Percentiles rank a stretch among this genome's conserved stretches.
phyloP scores from a whole-genome alignment of 2,888 invertebrate species.

The Mesorhabditis sp. region DNA sequence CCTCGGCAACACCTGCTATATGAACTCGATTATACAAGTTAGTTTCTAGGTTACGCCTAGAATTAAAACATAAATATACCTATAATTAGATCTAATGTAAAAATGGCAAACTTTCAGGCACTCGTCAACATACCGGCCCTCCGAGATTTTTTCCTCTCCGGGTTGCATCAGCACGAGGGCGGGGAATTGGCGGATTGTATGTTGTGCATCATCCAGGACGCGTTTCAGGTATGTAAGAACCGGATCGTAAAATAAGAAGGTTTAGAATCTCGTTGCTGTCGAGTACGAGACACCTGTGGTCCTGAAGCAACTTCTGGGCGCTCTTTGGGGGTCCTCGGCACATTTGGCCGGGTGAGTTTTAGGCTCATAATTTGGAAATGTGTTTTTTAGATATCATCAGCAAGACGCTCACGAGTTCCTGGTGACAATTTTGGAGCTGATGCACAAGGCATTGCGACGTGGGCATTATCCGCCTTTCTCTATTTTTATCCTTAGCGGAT shows the following conservation, averaged over 20 bases:
- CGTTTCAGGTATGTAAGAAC: slow-evolving; percentile 73
- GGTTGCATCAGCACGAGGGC: slow-evolving; percentile 76
- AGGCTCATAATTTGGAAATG: slow-evolving; percentile 63
- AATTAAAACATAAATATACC: too few relatives aligned
- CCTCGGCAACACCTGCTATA: slow-evolving; percentile 93
- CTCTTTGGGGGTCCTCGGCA: slow-evolving; percentile 93
- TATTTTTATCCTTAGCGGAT: slow-evolving; percentile 5
- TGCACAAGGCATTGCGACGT: slow-evolving; percentile 32
- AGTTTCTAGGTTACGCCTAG: slow-evolving; percentile 61
- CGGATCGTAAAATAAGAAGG: not conserved
- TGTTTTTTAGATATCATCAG: slow-evolving; percentile 72
- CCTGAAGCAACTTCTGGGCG: slow-evolving; percentile 80
- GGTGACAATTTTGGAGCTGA: slow-evolving; percentile 74
- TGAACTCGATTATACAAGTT: slow-evolving; percentile 77
- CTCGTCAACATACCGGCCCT: slow-evolving; percentile 89
- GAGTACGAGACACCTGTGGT: slow-evolving; percentile 69
- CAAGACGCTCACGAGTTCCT: slow-evolving; percentile 99
- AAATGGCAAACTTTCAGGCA: slow-evolving; percentile 68
- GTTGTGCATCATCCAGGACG: slow-evolving; percentile 87
- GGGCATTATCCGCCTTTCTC: not conserved
- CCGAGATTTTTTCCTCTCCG: slow-evolving; percentile 89
- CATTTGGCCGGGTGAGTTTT: slow-evolving; percentile 71
- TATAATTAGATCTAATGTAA: too few relatives aligned
- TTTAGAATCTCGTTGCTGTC: not conserved
- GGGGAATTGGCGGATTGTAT: slow-evolving; percentile 67